phyloP scores from a whole-genome alignment of 1,140 invertebrate species.

The Ctenoplectra terminalis region DNA sequence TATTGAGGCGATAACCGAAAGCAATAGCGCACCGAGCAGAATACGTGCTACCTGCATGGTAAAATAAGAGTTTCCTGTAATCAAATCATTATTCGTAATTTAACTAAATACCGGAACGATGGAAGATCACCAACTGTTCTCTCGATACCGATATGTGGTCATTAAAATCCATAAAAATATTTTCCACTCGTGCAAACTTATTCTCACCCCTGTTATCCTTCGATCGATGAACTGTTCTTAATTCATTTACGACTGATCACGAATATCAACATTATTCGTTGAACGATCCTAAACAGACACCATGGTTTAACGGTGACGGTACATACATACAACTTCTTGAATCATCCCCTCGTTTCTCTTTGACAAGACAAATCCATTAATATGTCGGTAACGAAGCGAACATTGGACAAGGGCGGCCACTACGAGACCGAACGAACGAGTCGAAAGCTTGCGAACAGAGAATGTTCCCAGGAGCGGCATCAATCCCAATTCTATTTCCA shows the following conservation, averaged over 20 bases:
- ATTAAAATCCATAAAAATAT: too few relatives aligned
- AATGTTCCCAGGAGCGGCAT: conserved; percentile 45
- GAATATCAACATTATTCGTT: not conserved
- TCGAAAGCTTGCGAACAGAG: not conserved
- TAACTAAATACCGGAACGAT: not conserved
- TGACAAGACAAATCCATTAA: conserved; percentile 1
- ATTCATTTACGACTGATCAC: too few relatives aligned
- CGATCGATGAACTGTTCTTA: not conserved
- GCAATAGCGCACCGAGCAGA: not conserved
- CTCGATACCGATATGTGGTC: not conserved
- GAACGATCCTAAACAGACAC: not conserved
- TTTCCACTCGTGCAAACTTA: too few relatives aligned
- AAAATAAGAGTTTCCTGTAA: not conserved
- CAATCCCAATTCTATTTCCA: conserved; percentile 51
- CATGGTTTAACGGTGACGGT: not conserved
- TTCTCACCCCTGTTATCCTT: not conserved
- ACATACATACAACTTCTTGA: not conserved
- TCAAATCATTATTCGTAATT: not conserved
- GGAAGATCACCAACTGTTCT: not conserved
- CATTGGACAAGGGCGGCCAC: not conserved
- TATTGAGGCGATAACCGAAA: not conserved
- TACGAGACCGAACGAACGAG: not conserved
- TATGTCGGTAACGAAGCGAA: conserved; percentile 20
- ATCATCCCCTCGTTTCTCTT: not conserved
- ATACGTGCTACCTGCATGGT: conserved; percentile 1